Conservation (phyloP, 2,113 vertebrate species). For the Strix uralensis region DNA sequence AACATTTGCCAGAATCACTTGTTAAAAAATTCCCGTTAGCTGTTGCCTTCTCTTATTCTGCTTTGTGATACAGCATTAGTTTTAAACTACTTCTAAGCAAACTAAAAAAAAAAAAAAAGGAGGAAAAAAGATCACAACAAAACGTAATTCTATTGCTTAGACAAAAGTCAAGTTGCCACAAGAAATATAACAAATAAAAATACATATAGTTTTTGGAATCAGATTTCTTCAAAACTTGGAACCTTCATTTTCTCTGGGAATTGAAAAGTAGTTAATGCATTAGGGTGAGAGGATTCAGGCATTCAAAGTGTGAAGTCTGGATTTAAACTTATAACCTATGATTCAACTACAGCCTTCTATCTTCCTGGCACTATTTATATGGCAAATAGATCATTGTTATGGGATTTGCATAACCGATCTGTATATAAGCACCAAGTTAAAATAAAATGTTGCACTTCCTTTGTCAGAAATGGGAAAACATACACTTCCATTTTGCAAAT, state of each 20-base stretch:
- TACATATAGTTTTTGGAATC: rapidly evolving
- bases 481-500: background rate
- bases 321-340: background rate
- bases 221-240: background rate
- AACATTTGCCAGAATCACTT: background rate
- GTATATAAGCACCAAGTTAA: background rate
- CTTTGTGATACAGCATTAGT: background rate
- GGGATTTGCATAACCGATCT: conserved; percentile 16
- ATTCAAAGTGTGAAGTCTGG: background rate
- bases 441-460: background rate
- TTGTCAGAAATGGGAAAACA: background rate
- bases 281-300: background rate
- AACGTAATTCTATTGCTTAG: background rate
- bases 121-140: rapidly evolving
- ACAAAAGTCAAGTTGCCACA: background rate
- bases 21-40: background rate
- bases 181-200: background rate
- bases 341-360: background rate
- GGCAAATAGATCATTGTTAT: conserved; percentile 14
- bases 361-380: background rate
- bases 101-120: background rate
- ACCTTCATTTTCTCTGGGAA: background rate
- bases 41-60: background rate
- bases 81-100: background rate
- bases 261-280: background rate